phyloP scores from a whole-genome alignment of 2,113 vertebrate genomes.

The Eleginops maclovinus region DNA sequence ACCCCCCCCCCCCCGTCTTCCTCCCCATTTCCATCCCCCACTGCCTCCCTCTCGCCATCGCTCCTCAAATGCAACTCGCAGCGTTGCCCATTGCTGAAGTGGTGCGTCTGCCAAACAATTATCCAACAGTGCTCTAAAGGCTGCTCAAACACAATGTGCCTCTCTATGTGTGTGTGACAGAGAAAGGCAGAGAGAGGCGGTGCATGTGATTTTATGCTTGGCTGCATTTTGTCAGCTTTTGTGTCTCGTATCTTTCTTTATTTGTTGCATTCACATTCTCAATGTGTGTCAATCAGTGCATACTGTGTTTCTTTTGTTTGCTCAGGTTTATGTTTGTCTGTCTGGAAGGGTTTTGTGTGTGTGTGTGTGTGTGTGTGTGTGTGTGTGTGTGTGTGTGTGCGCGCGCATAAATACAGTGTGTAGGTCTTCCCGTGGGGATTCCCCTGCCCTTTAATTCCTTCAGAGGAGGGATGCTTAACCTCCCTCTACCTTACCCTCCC shows the following conservation, averaged over 20 bases:
- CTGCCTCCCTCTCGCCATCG: constrained; percentile 22
- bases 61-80: constrained; percentile 63
- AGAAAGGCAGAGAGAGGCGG: constrained; percentile 19
- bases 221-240: constrained; percentile 20
- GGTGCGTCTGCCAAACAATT: constrained; percentile 76
- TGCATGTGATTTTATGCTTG: constrained; percentile 46
- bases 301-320: constrained; percentile 31
- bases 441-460: constrained; percentile 64
- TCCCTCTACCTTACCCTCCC: constrained; percentile 42
- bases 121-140: constrained; percentile 67
- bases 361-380: constrained; percentile 21
- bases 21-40: constrained; percentile 55
- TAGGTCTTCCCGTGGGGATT: constrained; percentile 62
- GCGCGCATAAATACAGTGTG: constrained; percentile 51
- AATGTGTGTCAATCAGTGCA: constrained; percentile 20
- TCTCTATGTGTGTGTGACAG: constrained; percentile 35
- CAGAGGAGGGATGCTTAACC: constrained; percentile 64
- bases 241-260: constrained; percentile 27
- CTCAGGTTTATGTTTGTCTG: constrained; percentile 33
- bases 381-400: constrained; percentile 21
- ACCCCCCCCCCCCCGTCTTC: constrained; percentile 56
- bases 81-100: constrained; percentile 73
- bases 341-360: constrained; percentile 38
- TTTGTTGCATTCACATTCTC: constrained; percentile 53
- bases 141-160: constrained; percentile 63